Conservation (phyloP, 2,113 vertebrate species). For the Phyllostomus hastatus region DNA sequence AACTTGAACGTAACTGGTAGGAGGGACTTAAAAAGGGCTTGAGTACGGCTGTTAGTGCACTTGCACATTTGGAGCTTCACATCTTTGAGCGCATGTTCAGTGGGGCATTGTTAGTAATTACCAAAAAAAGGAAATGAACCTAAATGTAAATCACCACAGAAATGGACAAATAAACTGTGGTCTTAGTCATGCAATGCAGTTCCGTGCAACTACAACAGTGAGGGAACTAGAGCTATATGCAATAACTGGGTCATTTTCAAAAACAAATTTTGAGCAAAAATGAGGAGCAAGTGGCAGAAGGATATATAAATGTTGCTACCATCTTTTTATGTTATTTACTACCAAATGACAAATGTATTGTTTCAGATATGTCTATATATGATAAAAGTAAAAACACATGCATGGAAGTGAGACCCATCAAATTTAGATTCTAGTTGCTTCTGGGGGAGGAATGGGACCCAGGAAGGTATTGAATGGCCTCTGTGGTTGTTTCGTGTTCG, state of each 20-base stretch:
- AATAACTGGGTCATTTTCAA: background rate
- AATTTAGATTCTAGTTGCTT: background rate
- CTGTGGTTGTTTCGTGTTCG: background rate
- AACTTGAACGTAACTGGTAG: background rate
- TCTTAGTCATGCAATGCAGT: background rate
- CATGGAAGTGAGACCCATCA: background rate
- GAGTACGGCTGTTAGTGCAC: background rate
- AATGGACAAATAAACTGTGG: background rate
- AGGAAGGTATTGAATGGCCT: too few species aligned
- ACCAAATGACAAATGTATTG: background rate
- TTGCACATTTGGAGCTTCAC: background rate
- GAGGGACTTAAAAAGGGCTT: background rate
- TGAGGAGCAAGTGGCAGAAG: background rate
- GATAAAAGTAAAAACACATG: background rate
- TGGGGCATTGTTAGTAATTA: background rate
- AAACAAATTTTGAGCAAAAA: constrained; percentile 18
- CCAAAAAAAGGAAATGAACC: background rate
- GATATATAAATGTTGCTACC: background rate
- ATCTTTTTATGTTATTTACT: constrained; percentile 2
- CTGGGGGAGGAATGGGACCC: background rate
- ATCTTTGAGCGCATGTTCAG: background rate
- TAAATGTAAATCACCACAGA: background rate
- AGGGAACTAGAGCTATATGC: background rate
- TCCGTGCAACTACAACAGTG: background rate
- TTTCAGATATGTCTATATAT: background rate